Base-by-base conservation (phyloP, 2,113 vertebrate genomes). In the Xenotilapia longispinis region DNA sequence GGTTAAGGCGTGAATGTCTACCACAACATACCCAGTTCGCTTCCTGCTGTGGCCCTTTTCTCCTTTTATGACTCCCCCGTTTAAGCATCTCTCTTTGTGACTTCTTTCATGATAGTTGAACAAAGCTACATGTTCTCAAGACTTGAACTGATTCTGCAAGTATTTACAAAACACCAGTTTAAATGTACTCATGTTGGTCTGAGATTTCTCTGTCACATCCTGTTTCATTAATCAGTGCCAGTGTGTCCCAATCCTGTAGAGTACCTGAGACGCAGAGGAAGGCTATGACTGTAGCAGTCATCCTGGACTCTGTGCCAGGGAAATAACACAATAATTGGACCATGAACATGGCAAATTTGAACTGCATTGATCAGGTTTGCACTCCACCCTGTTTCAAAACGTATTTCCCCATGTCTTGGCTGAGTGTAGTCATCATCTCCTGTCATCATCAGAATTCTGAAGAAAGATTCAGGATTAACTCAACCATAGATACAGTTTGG, bases 171-270 rank as follows among this genome's bases (percentile, higher is more conserved):
- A 81, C 21, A 57, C 60, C 9, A 42, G 36, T 36, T 6, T 38
- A 26, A 21, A 17, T 63, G 10, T 42, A 49, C 79, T 21, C 5
- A 4, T 26, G 65, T 47, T 82, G 17, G 38, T 82, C 53, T 65
- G 65, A 54, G n/a, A 51, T 21, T 28, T 81, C 12, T 23, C 9
- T 87, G 83, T 92, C 91, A 91, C 45, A 87, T 94, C 94, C 94
- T 94, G 89, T 92, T 88, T 83, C 33, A 53, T 6, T 83, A 57
- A 81, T 58, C 38, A 17, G 38, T 19, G 15, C 8, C 19, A 75
- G 68, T 54, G 83, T 94, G 84, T 87, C 68, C 87, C 60, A 94
- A 94, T 87, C 58, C 58, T 83, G 91, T 89, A 54, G 63, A 94
- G 80, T 87, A 91, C 92, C 85, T 81, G 33, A 33, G 36, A 83